Evolutionary conservation across 2,797 vertebrate species (phyloP).

Genomic region (Sphaeramia orbicularis): DNA sequence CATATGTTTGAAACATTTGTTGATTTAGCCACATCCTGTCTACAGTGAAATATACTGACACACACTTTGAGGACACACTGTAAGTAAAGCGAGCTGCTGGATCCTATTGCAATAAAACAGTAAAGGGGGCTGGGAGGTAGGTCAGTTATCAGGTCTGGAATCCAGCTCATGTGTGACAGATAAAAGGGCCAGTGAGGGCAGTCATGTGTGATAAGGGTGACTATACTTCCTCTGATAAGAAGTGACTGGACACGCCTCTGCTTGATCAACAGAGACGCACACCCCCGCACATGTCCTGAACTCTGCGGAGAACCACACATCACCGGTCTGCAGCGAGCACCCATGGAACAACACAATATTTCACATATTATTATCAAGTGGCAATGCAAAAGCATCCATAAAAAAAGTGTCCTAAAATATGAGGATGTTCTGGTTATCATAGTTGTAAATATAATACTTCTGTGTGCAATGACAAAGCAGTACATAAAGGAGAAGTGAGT

Average conservation of each 20-base stretch:
- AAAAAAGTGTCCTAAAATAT: too few species aligned
- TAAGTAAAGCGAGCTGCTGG: neutral
- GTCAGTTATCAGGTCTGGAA: conserved; percentile 61
- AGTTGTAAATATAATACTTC: too few species aligned
- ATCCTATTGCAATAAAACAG: conserved; percentile 48
- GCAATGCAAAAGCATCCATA: too few species aligned
- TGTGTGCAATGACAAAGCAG: too few species aligned
- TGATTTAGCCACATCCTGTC: conserved; percentile 4
- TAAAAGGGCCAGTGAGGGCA: conserved; percentile 73
- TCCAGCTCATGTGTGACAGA: conserved; percentile 73
- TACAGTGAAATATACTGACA: neutral
- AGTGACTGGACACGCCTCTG: conserved; percentile 63
- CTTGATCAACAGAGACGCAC: conserved; percentile 56
- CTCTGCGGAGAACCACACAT: conserved; percentile 11
- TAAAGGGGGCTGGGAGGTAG: conserved; percentile 24
- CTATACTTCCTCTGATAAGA: conserved; percentile 80
- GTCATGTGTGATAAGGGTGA: conserved; percentile 71
- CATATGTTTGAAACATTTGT: neutral
- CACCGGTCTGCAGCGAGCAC: conserved; percentile 21
- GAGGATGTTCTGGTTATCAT: too few species aligned
- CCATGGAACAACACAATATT: too few species aligned
- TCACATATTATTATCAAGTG: too few species aligned
- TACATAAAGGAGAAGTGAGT: too few species aligned
- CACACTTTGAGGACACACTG: neutral
- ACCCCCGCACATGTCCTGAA: conserved; percentile 21